These are phyloP conservation scores for Neocrepidodera transversa DNA, from an alignment of 2,888 invertebrate genomes.

Conservation along the genomic window DNA sequence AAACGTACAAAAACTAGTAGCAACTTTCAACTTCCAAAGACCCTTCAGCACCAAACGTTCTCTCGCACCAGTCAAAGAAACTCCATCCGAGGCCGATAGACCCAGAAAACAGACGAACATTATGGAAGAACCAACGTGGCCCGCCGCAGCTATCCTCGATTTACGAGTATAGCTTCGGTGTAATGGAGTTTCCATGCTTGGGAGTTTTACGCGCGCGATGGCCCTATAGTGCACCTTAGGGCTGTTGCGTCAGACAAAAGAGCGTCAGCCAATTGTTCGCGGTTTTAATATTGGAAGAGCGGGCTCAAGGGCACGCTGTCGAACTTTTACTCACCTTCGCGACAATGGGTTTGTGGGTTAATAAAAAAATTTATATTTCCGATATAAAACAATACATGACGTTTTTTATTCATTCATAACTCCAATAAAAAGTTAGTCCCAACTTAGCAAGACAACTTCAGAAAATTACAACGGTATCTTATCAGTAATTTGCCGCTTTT, in stretches of 20 bases:
- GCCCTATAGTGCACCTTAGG: slow-evolving; percentile 56
- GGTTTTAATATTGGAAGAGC: slow-evolving; percentile 52
- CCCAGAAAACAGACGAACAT: neutral
- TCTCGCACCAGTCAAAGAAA: neutral
- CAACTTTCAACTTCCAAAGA: neutral
- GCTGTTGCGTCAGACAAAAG: slow-evolving; percentile 49
- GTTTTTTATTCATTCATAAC: too few species aligned
- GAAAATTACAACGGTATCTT: too few species aligned
- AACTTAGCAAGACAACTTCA: too few species aligned
- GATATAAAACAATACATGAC: too few species aligned
- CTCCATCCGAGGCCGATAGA: neutral
- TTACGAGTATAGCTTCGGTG: slow-evolving; percentile 59
- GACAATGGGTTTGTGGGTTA: too few species aligned
- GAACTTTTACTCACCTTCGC: neutral
- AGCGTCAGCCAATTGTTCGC: slow-evolving; percentile 50
- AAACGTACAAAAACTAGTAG: neutral
- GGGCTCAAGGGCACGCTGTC: slow-evolving; percentile 22
- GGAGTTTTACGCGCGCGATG: slow-evolving; percentile 59
- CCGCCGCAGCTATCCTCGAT: slow-evolving; percentile 51
- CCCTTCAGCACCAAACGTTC: neutral
- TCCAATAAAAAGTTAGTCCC: too few species aligned
- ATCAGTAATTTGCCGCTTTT: too few species aligned
- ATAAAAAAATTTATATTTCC: too few species aligned
- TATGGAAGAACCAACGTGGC: slow-evolving; percentile 9
- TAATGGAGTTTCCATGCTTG: slow-evolving; percentile 62